phyloP scores from a whole-genome alignment of 2,888 invertebrate species.

The Pyrrhia umbra region DNA sequence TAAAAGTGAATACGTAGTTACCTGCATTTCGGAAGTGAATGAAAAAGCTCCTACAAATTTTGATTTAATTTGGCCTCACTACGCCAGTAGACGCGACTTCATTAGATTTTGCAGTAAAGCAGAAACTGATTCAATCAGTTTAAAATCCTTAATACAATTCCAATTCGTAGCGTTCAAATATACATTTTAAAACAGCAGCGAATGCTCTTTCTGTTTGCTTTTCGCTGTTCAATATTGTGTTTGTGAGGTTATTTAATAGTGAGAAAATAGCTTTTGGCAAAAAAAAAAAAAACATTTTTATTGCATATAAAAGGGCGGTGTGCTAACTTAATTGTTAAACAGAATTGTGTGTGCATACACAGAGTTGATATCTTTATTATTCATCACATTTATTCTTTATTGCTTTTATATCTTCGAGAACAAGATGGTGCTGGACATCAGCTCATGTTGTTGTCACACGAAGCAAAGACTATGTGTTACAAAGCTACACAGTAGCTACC shows the following conservation, averaged over 20 bases:
- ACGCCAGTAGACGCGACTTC: neutral
- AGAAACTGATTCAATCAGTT: constrained; percentile 2
- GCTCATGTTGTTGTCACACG: neutral
- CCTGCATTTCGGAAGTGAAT: constrained; percentile 2
- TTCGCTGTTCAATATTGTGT: neutral
- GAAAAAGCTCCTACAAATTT: constrained; percentile 4
- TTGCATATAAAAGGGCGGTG: neutral
- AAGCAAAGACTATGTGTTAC: neutral
- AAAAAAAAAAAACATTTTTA: neutral
- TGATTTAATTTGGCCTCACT: constrained; percentile 24
- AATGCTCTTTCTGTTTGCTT: neutral
- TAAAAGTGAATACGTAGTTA: neutral
- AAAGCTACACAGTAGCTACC: neutral
- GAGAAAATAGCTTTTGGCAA: neutral
- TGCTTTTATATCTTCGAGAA: neutral
- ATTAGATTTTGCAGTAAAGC: constrained; percentile 2
- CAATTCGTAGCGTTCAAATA: constrained; percentile 4
- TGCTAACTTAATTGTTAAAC: neutral
- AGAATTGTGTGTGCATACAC: neutral
- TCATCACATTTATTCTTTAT: neutral
- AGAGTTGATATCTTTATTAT: neutral
- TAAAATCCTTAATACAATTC: constrained; percentile 9
- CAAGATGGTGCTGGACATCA: neutral
- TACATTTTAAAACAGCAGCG: neutral
- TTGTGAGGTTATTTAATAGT: constrained; percentile 5